phyloP scores from a whole-genome alignment of 2,888 invertebrate species.

The Fragum sueziense region DNA sequence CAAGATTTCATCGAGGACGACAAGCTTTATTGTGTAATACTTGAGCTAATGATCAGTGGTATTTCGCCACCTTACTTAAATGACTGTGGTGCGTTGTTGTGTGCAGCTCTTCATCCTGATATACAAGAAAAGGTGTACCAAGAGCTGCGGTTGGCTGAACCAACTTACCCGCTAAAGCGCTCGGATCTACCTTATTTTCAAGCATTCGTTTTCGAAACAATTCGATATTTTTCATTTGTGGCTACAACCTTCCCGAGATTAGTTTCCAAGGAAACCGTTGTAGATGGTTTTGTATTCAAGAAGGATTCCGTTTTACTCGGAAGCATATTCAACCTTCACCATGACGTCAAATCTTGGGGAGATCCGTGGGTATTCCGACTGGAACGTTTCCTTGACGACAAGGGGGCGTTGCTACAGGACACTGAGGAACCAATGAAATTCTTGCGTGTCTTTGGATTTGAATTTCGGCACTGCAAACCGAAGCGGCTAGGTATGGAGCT shows the following conservation, averaged over 20 bases:
- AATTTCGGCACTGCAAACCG: not conserved
- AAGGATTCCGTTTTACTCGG: not conserved
- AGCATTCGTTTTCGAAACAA: constrained; percentile 9
- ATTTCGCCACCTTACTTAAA: not conserved
- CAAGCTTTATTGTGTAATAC: not conserved
- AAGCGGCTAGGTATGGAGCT: not conserved
- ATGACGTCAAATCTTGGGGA: not conserved
- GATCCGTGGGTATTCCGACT: constrained; percentile 15
- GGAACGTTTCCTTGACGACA: constrained; percentile 11
- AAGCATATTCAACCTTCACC: constrained; percentile 11
- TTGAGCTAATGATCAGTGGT: not conserved
- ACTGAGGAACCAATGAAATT: constrained; percentile 11
- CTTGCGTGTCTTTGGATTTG: not conserved
- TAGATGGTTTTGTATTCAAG: constrained; percentile 6
- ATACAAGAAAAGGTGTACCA: constrained; percentile 6
- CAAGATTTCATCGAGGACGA: not conserved
- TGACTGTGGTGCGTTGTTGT: not conserved
- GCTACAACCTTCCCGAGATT: not conserved
- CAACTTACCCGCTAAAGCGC: not conserved
- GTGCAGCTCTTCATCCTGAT: not conserved
- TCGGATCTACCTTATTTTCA: not conserved
- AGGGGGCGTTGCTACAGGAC: not conserved
- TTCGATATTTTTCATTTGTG: not conserved
- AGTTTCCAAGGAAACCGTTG: constrained; percentile 3
- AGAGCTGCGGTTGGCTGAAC: not conserved